A percentile compares a stretch with the other conserved stretches of the same genome.
Evolutionary conservation across 2,113 vertebrate genomes (phyloP).

Genomic region (Elephas maximus): DNA sequence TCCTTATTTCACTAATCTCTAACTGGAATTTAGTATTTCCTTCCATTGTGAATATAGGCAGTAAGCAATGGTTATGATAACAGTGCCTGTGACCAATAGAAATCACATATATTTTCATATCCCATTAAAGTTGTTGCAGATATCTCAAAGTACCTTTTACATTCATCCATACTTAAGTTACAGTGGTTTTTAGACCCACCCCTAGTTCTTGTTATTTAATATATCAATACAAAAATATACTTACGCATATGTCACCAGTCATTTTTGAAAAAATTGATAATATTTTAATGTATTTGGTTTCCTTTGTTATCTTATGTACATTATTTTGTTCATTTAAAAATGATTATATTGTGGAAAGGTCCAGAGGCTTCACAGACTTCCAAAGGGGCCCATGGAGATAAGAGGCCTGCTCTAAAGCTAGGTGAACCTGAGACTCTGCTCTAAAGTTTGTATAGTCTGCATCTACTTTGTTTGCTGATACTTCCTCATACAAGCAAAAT

Average conservation of each 20-base stretch:
- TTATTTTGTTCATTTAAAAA: slow-evolving; percentile 56
- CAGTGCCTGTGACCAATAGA: background rate
- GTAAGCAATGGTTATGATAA: background rate
- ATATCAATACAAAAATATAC: background rate
- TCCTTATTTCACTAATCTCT: too few relatives aligned
- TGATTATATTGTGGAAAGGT: background rate
- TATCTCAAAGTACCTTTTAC: background rate
- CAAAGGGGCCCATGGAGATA: background rate
- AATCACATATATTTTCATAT: slow-evolving; percentile 15
- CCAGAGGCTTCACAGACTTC: background rate
- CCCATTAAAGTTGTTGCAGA: background rate
- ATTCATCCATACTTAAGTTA: background rate
- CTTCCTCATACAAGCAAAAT: slow-evolving; percentile 18
- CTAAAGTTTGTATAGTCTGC: background rate
- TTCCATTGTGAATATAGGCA: too few relatives aligned
- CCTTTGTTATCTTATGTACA: background rate
- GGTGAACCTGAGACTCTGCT: background rate
- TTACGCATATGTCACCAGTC: background rate
- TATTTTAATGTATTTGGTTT: slow-evolving; percentile 42
- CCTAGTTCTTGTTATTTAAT: background rate
- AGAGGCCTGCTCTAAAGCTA: background rate
- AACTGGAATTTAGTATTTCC: too few relatives aligned
- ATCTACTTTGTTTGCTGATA: background rate
- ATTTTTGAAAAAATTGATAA: background rate
- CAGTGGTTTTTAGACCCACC: background rate